These are phyloP conservation scores for Hyphantria cunea DNA, from an alignment of 1,140 invertebrate genomes.

Conservation along the genomic window DNA sequence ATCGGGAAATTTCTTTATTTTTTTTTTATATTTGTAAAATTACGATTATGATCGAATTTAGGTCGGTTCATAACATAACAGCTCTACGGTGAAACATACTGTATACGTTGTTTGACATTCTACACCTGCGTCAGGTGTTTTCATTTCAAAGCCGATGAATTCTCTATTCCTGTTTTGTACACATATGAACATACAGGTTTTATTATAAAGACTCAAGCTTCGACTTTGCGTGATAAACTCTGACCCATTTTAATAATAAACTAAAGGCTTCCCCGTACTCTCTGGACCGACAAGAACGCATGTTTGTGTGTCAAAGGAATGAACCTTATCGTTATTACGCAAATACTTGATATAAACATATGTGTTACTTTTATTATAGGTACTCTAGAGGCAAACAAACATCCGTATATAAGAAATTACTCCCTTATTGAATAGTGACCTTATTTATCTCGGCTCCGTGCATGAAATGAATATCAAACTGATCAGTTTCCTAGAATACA, in stretches of 20 bases:
- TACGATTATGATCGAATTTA: too few relatives aligned
- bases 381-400: neutral
- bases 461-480: neutral
- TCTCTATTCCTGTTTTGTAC: constrained; percentile 19
- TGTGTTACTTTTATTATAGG: neutral
- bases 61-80: constrained; percentile 1
- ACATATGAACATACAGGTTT: neutral
- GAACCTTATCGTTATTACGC: constrained; percentile 17
- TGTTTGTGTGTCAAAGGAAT: constrained; percentile 9
- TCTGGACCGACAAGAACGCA: neutral
- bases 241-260: constrained; percentile 28
- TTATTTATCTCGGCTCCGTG: neutral
- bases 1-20: too few relatives aligned
- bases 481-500: neutral
- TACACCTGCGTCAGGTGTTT: constrained; percentile 28
- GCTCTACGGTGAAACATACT: neutral
- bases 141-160: constrained; percentile 18
- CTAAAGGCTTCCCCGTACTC: constrained; percentile 13
- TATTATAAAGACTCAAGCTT: constrained; percentile 8
- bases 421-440: neutral
- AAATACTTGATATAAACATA: constrained; percentile 12
- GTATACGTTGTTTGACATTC: constrained; percentile 15
- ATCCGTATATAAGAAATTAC: neutral
- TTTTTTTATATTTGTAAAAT: too few relatives aligned
- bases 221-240: constrained; percentile 18